A percentile compares a stretch with the other conserved stretches of the same genome.
phyloP scores from a whole-genome alignment of 1,140 invertebrate species.

The Tetraneura akinire region DNA sequence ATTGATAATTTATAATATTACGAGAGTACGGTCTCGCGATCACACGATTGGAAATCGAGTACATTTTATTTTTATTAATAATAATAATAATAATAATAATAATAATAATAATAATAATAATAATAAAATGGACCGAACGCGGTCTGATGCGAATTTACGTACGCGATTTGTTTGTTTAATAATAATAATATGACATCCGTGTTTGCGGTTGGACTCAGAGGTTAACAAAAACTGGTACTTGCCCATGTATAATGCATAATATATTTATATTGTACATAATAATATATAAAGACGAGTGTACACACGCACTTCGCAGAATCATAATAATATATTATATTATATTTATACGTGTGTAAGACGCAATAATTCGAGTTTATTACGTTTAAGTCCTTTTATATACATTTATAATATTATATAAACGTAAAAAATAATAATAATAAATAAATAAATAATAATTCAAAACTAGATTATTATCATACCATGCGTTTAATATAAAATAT shows the following conservation, averaged over 20 bases:
- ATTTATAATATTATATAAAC: too few relatives aligned
- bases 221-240: constrained; percentile 43
- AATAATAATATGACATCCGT: constrained; percentile 19
- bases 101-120: too few relatives aligned
- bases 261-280: not conserved
- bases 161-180: not conserved
- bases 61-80: too few relatives aligned
- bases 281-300: constrained; percentile 6
- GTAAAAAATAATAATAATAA: not conserved
- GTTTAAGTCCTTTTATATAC: constrained; percentile 26
- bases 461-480: constrained; percentile 1
- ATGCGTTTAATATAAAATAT: too few relatives aligned
- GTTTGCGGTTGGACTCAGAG: not conserved
- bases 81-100: too few relatives aligned
- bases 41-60: not conserved
- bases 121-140: not conserved
- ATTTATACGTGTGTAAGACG: not conserved
- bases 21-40: not conserved
- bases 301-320: constrained; percentile 18
- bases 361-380: constrained; percentile 34
- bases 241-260: constrained; percentile 33
- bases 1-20: too few relatives aligned
- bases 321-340: too few relatives aligned
- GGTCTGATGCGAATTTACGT: not conserved
- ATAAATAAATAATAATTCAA: constrained; percentile 29